These are phyloP conservation scores for Orchesella flavescens DNA, from an alignment of 2,888 invertebrate species.

Conservation along the genomic window DNA sequence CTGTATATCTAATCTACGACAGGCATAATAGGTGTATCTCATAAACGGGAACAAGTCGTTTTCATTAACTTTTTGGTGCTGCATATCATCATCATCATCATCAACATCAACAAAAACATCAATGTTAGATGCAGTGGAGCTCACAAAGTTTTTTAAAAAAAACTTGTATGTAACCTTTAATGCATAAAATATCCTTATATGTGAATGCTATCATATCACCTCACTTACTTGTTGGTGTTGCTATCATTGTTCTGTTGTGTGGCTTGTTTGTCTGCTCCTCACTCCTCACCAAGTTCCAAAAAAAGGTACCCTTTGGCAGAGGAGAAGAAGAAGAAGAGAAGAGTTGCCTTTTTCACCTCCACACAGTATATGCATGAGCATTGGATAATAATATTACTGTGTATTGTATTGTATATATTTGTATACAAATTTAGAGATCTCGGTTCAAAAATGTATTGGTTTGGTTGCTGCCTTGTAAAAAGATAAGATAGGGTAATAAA, in stretches of 20 bases:
- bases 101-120: conserved; percentile 10
- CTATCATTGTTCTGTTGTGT: neutral
- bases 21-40: conserved; percentile 26
- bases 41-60: conserved; percentile 61
- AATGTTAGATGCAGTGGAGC: too few relatives aligned
- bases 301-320: conserved; percentile 39
- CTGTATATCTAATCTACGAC: conserved; percentile 31
- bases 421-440: neutral
- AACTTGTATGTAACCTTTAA: neutral
- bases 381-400: neutral
- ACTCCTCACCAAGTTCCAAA: conserved; percentile 12
- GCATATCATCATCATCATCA: conserved; percentile 26
- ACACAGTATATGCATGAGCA: neutral
- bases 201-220: too few relatives aligned
- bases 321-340: too few relatives aligned
- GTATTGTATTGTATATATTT: conserved; percentile 5
- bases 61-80: conserved; percentile 48
- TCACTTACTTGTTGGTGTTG: conserved; percentile 20
- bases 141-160: neutral
- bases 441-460: conserved; percentile 13
- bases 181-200: neutral
- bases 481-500: conserved; percentile 56
- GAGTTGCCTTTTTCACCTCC: neutral
- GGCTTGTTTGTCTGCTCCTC: too few relatives aligned
- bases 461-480: conserved; percentile 29